Percentiles rank a stretch among this genome's conserved stretches.
Evolutionary conservation across 2,888 invertebrate species (phyloP).

Genomic region (Rhorus exstirpatorius): DNA sequence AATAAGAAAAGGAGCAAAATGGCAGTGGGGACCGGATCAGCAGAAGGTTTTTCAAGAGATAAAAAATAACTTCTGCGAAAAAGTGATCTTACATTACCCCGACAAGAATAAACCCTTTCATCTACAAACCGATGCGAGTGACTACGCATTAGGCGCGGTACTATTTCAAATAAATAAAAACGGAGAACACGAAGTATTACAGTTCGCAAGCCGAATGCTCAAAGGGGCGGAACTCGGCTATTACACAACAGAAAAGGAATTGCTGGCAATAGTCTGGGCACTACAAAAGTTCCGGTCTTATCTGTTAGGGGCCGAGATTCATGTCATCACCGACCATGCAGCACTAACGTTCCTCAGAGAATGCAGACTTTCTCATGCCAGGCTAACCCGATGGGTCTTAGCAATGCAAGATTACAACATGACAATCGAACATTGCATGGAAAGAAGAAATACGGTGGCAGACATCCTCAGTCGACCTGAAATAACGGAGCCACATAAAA

Average conservation of each 20-base stretch:
- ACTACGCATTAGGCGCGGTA: too few species aligned
- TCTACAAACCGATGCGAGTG: too few species aligned
- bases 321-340: not conserved
- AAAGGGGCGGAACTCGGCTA: too few species aligned
- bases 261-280: slow-evolving; percentile 1
- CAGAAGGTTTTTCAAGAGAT: not conserved
- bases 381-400: not conserved
- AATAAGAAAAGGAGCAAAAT: not conserved
- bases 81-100: not conserved
- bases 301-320: too few species aligned
- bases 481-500: too few species aligned
- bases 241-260: too few species aligned
- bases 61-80: too few species aligned
- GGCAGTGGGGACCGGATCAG: not conserved
- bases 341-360: slow-evolving; percentile 18
- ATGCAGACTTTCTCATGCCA: too few species aligned
- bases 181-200: not conserved
- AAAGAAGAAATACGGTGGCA: not conserved
- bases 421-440: too few species aligned
- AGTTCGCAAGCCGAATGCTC: too few species aligned
- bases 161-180: not conserved
- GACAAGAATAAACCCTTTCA: not conserved
- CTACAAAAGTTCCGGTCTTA: too few species aligned
- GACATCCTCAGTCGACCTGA: too few species aligned
- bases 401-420: slow-evolving; percentile 18